A percentile compares a stretch with the other conserved stretches of the same genome.
phyloP scores from a whole-genome alignment of 2,888 invertebrate species.

The Charanyca ferruginea region DNA sequence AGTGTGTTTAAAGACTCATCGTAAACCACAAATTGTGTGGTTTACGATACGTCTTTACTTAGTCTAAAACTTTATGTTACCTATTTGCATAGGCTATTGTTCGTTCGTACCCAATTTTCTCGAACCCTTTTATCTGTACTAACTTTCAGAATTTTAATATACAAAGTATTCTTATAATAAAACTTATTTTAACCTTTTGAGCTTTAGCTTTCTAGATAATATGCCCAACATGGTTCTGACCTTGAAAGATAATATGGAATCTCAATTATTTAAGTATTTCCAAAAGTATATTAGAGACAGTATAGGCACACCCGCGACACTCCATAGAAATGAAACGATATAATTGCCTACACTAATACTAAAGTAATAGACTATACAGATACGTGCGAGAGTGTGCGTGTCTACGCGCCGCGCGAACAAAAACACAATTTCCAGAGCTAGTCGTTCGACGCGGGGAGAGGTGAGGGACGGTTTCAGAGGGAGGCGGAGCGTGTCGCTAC shows the following conservation, averaged over 20 bases:
- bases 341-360: no score
- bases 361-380: no score
- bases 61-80: conserved; percentile 37
- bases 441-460: no score
- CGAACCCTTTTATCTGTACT: conserved; percentile 30
- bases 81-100: conserved; percentile 31
- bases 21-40: conserved; percentile 33
- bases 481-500: no score
- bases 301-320: no score
- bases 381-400: no score
- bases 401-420: no score
- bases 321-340: no score
- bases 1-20: conserved; percentile 15
- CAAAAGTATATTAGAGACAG: not conserved
- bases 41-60: conserved; percentile 37
- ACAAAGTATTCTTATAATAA: conserved; percentile 17
- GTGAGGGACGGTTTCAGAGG: no score
- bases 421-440: no score
- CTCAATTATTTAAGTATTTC: not conserved
- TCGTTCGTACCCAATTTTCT: conserved; percentile 35
- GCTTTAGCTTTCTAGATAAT: not conserved
- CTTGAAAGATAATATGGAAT: not conserved
- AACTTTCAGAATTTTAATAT: conserved; percentile 44
- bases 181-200: conserved; percentile 8
- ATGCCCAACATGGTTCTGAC: not conserved